These are phyloP conservation scores for Pissodes strobi DNA, from an alignment of 1,140 invertebrate species.

Conservation along the genomic window DNA sequence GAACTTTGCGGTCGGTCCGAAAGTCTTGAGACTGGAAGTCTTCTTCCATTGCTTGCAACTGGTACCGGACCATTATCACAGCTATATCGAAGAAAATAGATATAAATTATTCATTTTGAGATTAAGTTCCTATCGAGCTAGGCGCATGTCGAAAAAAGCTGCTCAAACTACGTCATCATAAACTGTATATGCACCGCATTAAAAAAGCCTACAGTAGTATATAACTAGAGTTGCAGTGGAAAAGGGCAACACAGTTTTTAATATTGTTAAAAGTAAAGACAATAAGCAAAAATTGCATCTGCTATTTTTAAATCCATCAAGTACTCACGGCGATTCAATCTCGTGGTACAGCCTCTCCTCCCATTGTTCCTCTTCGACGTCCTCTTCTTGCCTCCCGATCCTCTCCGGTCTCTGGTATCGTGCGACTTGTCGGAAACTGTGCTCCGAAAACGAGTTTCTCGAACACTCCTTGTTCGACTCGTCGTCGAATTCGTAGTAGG, in stretches of 20 bases:
- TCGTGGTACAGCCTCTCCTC: slow-evolving; percentile 44
- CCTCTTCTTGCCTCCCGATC: slow-evolving; percentile 27
- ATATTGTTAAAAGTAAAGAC: no score
- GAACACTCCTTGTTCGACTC: slow-evolving; percentile 38
- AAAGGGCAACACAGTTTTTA: neutral
- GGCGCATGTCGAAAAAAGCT: no score
- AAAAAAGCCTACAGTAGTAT: no score
- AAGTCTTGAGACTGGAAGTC: slow-evolving; percentile 34
- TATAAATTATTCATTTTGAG: no score
- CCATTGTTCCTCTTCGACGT: slow-evolving; percentile 24
- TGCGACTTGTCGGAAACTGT: slow-evolving; percentile 6
- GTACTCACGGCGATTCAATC: slow-evolving; percentile 41
- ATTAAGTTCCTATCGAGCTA: no score
- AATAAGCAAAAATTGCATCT: no score
- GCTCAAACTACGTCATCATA: no score
- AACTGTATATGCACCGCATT: neutral
- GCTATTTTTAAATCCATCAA: no score
- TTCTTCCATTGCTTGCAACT: slow-evolving; percentile 13
- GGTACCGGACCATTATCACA: slow-evolving; percentile 37
- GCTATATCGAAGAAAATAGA: no score
- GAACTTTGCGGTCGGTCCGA: slow-evolving; percentile 51
- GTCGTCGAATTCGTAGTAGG: slow-evolving; percentile 49
- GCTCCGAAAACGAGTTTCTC: slow-evolving; percentile 40
- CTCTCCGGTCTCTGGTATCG: neutral
- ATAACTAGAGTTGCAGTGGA: no score